These are phyloP conservation scores for Hesperia comma DNA, from an alignment of 2,888 invertebrate species.

Conservation along the genomic window DNA sequence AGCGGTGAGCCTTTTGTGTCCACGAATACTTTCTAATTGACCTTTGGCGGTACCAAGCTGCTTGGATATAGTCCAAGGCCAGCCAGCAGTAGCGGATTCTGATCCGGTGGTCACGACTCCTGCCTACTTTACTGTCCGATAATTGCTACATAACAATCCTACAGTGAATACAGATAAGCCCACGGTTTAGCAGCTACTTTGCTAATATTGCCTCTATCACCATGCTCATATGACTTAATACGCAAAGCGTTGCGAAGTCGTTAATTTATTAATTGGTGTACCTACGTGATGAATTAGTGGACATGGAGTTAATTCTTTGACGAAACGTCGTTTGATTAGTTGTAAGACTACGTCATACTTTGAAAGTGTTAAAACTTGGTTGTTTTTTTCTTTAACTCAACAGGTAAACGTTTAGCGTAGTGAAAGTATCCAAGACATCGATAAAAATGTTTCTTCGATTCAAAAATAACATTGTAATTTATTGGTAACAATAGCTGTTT, in stretches of 20 bases:
- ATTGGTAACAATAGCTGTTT: too few relatives aligned
- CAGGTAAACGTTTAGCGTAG: too few relatives aligned
- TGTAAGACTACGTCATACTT: slow-evolving; percentile 5
- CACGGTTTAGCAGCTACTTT: slow-evolving; percentile 39
- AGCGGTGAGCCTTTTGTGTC: slow-evolving; percentile 40
- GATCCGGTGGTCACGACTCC: slow-evolving; percentile 77
- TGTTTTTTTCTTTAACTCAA: too few relatives aligned
- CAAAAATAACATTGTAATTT: not conserved
- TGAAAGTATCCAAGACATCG: too few relatives aligned
- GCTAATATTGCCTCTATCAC: slow-evolving; percentile 19
- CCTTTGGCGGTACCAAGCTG: slow-evolving; percentile 71
- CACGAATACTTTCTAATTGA: slow-evolving; percentile 70
- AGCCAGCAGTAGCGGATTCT: slow-evolving; percentile 71
- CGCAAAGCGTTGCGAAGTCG: slow-evolving; percentile 8
- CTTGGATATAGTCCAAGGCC: slow-evolving; percentile 79
- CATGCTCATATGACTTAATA: slow-evolving; percentile 10
- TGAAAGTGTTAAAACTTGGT: not conserved
- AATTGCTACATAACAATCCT: slow-evolving; percentile 57
- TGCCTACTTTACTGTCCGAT: slow-evolving; percentile 58
- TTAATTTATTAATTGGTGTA: slow-evolving; percentile 20
- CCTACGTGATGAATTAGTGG: slow-evolving; percentile 19
- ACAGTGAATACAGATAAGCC: slow-evolving; percentile 41
- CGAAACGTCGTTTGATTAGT: slow-evolving; percentile 3
- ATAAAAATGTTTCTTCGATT: not conserved
- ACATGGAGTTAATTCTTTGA: slow-evolving; percentile 7